Conservation (phyloP, 2,888 invertebrate species). For the Neoaliturus tenellus region DNA sequence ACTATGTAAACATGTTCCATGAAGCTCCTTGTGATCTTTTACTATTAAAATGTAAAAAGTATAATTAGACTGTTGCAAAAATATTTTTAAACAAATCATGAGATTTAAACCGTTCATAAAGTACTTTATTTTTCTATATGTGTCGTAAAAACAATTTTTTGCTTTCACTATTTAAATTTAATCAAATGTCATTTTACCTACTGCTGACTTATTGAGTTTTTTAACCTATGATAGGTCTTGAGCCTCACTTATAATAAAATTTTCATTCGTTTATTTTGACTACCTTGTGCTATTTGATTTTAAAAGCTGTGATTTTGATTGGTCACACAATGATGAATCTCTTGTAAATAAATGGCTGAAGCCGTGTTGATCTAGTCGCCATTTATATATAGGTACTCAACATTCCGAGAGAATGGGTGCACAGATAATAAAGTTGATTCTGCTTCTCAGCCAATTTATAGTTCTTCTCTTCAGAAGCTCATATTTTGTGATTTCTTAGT, state of each 20-base stretch:
- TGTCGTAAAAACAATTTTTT: constrained; percentile 2
- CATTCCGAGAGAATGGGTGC: constrained; percentile 54
- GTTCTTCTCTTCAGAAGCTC: constrained; percentile 16
- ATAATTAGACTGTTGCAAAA: background rate
- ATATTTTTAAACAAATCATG: constrained; percentile 35
- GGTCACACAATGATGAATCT: constrained; percentile 26
- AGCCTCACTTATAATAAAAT: background rate
- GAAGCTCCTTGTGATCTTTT: constrained; percentile 46
- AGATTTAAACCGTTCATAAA: constrained; percentile 23
- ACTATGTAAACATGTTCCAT: constrained; percentile 84
- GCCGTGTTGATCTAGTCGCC: constrained; percentile 54
- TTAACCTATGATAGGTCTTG: background rate
- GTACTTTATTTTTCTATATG: constrained; percentile 42
- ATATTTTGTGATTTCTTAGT: constrained; percentile 7
- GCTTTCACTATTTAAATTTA: background rate
- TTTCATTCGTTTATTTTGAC: constrained; percentile 7
- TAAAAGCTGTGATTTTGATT: constrained; percentile 12
- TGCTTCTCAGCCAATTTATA: constrained; percentile 26
- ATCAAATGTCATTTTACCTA: constrained; percentile 1
- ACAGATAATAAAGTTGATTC: constrained; percentile 54
- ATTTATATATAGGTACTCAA: constrained; percentile 53
- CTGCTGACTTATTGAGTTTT: constrained; percentile 20
- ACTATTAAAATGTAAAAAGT: constrained; percentile 47
- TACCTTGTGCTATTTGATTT: background rate
- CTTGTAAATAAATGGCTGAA: constrained; percentile 38